Conservation (phyloP, 1,140 invertebrate species). For the Pseudomyrmex sp. region DNA sequence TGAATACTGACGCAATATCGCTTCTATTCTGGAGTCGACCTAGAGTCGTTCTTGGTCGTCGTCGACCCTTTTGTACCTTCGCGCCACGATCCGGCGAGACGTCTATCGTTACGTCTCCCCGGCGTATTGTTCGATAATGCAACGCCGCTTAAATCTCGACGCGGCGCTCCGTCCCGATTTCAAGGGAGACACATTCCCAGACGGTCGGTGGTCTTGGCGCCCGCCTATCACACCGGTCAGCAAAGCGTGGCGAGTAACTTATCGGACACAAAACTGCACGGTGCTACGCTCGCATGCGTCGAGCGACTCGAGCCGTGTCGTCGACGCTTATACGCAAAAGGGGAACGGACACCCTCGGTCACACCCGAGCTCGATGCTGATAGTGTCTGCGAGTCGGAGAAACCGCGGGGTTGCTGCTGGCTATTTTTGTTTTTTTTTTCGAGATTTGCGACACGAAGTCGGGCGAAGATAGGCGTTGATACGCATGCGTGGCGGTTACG, state of each 20-base stretch:
- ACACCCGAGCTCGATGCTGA: conserved; percentile 58
- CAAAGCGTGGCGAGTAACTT: conserved; percentile 76
- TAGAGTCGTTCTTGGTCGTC: conserved; percentile 14
- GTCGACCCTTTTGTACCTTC: conserved; percentile 50
- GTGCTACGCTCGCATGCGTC: conserved; percentile 45
- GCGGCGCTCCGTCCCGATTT: conserved; percentile 71
- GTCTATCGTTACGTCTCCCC: conserved; percentile 35
- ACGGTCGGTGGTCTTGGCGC: conserved; percentile 80
- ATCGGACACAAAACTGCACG: conserved; percentile 76
- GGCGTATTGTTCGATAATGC: conserved; percentile 79
- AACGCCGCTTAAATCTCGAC: conserved; percentile 69
- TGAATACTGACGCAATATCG: conserved; percentile 36
- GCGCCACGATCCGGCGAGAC: conserved; percentile 31
- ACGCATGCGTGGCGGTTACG: conserved; percentile 1
- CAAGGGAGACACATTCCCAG: conserved; percentile 80
- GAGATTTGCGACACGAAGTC: conserved; percentile 50
- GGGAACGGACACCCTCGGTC: conserved; percentile 62
- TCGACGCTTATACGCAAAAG: conserved; percentile 26
- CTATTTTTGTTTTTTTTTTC: conserved; percentile 66
- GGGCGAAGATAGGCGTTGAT: conserved; percentile 48
- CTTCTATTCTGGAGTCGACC: conserved; percentile 37
- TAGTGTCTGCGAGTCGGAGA: conserved; percentile 66
- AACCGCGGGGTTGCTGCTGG: conserved; percentile 36
- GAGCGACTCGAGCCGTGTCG: conserved; percentile 27
- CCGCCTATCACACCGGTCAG: conserved; percentile 77